These are phyloP conservation scores for Chionodraco myersi DNA, from an alignment of 2,113 vertebrate species.

Conservation along the genomic window DNA sequence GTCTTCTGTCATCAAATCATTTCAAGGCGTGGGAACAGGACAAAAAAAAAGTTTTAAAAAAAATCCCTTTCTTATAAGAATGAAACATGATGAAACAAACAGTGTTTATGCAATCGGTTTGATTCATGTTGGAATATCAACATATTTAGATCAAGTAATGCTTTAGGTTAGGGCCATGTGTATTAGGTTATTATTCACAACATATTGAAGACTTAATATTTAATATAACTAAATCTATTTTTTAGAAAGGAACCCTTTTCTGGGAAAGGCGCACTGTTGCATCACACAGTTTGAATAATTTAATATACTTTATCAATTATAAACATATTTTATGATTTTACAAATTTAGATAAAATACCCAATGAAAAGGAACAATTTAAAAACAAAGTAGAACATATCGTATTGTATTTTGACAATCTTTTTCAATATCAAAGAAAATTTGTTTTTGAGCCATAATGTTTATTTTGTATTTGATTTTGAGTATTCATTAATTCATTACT, in stretches of 20 bases:
- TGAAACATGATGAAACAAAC: constrained; percentile 31
- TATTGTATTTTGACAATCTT: neutral
- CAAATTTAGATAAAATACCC: neutral
- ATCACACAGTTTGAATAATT: neutral
- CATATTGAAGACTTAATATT: neutral
- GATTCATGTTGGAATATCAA: neutral
- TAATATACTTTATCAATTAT: neutral
- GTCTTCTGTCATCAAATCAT: constrained; percentile 27
- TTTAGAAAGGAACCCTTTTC: neutral
- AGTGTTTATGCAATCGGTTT: neutral
- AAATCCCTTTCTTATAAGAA: constrained; percentile 37
- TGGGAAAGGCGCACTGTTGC: neutral
- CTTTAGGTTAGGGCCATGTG: neutral
- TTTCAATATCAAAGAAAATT: neutral
- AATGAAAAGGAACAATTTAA: neutral
- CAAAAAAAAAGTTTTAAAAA: constrained; percentile 15
- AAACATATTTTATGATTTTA: neutral
- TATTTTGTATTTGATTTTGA: neutral
- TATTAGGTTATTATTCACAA: neutral
- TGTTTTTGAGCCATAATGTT: neutral
- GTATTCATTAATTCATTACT: neutral
- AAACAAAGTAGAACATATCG: neutral
- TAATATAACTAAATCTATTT: neutral
- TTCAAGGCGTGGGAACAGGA: constrained; percentile 17
- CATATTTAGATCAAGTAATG: constrained; percentile 10